Conservation (phyloP, 2,113 vertebrate species). For the Elachura formosa region DNA sequence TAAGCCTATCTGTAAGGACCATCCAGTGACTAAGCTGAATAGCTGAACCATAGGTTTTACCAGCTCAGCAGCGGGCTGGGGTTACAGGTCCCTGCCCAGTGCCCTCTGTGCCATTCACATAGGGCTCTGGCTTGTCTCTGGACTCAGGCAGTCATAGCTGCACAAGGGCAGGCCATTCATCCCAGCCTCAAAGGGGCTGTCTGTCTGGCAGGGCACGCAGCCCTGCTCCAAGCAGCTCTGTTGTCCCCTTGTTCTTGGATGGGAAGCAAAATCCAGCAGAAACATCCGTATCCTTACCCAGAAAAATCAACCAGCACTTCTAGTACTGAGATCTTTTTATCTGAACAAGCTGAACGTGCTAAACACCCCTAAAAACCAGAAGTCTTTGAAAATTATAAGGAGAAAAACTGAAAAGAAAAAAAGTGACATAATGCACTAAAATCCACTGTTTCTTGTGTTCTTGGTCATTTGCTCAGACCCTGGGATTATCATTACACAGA, state of each 20-base stretch:
- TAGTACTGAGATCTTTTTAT: not conserved
- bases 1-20: not conserved
- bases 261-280: not conserved
- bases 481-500: not conserved
- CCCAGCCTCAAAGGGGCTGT: not conserved
- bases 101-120: not conserved
- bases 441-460: not conserved
- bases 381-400: not conserved
- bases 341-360: not conserved
- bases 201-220: not conserved
- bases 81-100: not conserved
- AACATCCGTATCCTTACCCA: not conserved
- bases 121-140: not conserved
- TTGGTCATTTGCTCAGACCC: not conserved
- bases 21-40: not conserved
- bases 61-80: not conserved
- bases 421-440: not conserved
- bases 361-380: not conserved
- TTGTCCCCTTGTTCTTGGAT: not conserved
- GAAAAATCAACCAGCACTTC: not conserved
- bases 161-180: slow-evolving; percentile 5
- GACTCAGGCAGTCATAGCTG: not conserved
- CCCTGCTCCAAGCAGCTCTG: not conserved
- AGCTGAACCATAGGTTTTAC: not conserved
- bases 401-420: not conserved